Base-by-base conservation (phyloP, 2,113 vertebrate genomes). In the Serilophus lunatus region DNA sequence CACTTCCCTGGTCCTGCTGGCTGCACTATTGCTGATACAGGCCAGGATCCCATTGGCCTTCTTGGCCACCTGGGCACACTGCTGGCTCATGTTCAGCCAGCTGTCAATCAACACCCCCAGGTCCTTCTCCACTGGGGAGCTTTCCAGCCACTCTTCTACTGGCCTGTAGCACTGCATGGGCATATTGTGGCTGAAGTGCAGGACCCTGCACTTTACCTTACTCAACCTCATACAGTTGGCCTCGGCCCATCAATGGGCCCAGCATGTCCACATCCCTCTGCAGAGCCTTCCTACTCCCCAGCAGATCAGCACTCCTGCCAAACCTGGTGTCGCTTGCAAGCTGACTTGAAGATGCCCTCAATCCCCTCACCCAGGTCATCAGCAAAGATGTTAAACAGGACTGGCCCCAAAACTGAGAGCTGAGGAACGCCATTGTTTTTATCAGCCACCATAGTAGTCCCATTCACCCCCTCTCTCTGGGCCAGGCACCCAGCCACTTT, bases 401-500 rank as follows among this genome's bases (percentile, higher is more conserved):
- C 19, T 61, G 70, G 19, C 20, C n/a, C n/a, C 29, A 47, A 0
- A 20, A 26, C 11, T 40, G 61, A 54, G 16, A 17, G 78, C 40
- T 61, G 78, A 24, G 29, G n/a, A 26, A 47, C 47, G 47, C 19
- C n/a, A 7, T 47, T 26, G 45, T 18, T 68, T 35, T 68, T 35
- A 40, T 19, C 19, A 29, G 38, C 9, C 45, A 40, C 33, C 15
- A 47, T 42, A 12, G 16, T 3, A 10, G 77, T 38, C 29, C 15
- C 69, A 47, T 53, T 12, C 45, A 25, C 18, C 53, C 47, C 12
- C 29, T 15, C 29, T 29, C 31, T 35, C n/a, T 35, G n/a, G n/a
- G 29, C 40, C 54, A 0, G 0, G 19, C 35, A 35, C 35, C 29
- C 70, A 76, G 11, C 17, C 47, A 47, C 20, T 9, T 61, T 40